phyloP scores from a whole-genome alignment of 2,888 invertebrate species.

The Hemithea aestivaria region DNA sequence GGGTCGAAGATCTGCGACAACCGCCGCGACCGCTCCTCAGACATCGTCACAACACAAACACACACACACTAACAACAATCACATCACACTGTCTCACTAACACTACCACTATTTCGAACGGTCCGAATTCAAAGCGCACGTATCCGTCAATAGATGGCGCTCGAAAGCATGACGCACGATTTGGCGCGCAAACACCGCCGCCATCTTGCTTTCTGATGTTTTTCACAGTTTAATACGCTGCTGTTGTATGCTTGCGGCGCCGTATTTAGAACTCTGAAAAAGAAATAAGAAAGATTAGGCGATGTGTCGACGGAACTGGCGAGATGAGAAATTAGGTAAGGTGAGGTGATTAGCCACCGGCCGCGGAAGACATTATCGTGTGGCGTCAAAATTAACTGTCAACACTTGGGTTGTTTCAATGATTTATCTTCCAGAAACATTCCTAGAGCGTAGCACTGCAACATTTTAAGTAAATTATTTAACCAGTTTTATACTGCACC shows the following conservation, averaged over 20 bases:
- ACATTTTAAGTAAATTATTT: too few species aligned
- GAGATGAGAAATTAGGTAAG: constrained; percentile 55
- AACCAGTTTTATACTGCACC: too few species aligned
- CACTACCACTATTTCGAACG: constrained; percentile 66
- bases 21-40: constrained; percentile 84
- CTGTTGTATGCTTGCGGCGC: too few species aligned
- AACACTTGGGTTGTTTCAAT: constrained; percentile 32
- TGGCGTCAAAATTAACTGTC: constrained; percentile 51
- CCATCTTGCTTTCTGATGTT: constrained; percentile 65
- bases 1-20: constrained; percentile 92
- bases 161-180: constrained; percentile 42
- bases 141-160: constrained; percentile 58
- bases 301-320: constrained; percentile 38
- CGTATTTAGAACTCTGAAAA: constrained; percentile 68
- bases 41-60: constrained; percentile 73
- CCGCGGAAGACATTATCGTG: constrained; percentile 40
- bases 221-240: constrained; percentile 64
- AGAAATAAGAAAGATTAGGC: constrained; percentile 59
- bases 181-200: constrained; percentile 62
- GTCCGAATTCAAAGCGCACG: constrained; percentile 57
- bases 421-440: constrained; percentile 24
- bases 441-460: constrained; percentile 27
- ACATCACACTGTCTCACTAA: constrained; percentile 65
- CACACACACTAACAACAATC: constrained; percentile 54
- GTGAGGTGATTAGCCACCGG: constrained; percentile 54